Evolutionary conservation across 2,113 vertebrate species (phyloP), one percentile per base, ranked within the genome.

Genomic region (Numida meleagris): DNA sequence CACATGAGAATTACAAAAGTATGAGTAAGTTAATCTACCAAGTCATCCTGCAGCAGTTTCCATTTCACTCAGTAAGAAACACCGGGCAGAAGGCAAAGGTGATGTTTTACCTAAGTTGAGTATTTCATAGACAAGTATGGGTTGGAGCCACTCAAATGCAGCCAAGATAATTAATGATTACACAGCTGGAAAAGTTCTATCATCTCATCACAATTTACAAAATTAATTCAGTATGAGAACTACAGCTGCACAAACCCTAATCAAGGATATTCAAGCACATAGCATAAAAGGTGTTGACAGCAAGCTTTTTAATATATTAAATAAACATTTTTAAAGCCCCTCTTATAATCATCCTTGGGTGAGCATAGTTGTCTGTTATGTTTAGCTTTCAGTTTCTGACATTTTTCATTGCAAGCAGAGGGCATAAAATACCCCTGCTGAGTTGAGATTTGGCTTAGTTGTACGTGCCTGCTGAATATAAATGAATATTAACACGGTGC

Each of bases 81-180:
- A 46, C 9, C 18, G 40, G 83, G 31, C 43, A 73, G 57, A 79
- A 88, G 34, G 40, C 74, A 89, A 74, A 91, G 82, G 79, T 86
- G 95, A 62, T 82, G 66, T 88, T 90, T 95, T 90, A 66, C 86
- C 91, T 53, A 65, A 82, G 82, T 27, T 48, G 65, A 91, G 12
- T 87, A 46, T 89, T 95, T 88, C 88, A 77, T 81, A 91, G 95
- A 84, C 58, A 92, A 92, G 92, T 79, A 88, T 55, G 71, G 12
- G 73, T 76, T 95, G 92, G 48, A 95, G 87, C 55, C 82, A 86
- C 55, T 96, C 93, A 62, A 15, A 95, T 95, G 95, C 82, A 95
- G 82, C 95, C 88, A 83, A 94, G 96, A 96, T 97, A 96, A 97
- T 95, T 96, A 96, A 94, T 92, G 93, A 97, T 96, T 95, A 96